These are phyloP conservation scores for Rotaria magnacalcarata DNA, from an alignment of 2,888 invertebrate species.

Conservation along the genomic window DNA sequence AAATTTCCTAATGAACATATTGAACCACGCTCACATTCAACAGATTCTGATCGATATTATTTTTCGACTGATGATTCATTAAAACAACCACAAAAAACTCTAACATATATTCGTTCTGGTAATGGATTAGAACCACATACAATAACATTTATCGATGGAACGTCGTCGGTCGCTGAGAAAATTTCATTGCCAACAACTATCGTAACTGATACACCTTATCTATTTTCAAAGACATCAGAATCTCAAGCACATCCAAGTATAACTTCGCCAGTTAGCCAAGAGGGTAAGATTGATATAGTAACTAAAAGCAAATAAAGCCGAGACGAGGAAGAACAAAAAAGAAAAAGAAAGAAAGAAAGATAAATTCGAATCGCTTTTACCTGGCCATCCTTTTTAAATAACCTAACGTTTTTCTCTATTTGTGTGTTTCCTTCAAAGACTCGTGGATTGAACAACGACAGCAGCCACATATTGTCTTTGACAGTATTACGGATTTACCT, in stretches of 20 bases:
- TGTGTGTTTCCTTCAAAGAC: background rate
- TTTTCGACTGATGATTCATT: background rate
- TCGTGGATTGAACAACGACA: background rate
- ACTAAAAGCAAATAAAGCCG: background rate
- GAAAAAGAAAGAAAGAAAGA: background rate
- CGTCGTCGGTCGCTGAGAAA: background rate
- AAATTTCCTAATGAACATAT: background rate
- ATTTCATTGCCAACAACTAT: background rate
- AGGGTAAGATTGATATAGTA: background rate
- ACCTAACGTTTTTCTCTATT: background rate
- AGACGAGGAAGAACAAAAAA: background rate
- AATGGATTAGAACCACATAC: background rate
- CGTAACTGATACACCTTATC: slow-evolving; percentile 6
- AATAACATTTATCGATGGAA: slow-evolving; percentile 5
- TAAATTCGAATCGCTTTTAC: background rate
- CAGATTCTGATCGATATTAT: slow-evolving; percentile 2
- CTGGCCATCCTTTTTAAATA: background rate
- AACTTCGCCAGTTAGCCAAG: background rate
- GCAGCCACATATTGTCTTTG: background rate
- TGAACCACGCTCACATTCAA: background rate
- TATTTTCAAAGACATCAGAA: slow-evolving; percentile 3
- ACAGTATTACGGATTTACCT: background rate
- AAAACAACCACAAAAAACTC: background rate
- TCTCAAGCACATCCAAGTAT: background rate
- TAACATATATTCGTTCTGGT: slow-evolving; percentile 30